A percentile compares a stretch with the other conserved stretches of the same genome.
Evolutionary conservation across 2,113 vertebrate genomes (phyloP).

Genomic region (Pseudois nayaur): DNA sequence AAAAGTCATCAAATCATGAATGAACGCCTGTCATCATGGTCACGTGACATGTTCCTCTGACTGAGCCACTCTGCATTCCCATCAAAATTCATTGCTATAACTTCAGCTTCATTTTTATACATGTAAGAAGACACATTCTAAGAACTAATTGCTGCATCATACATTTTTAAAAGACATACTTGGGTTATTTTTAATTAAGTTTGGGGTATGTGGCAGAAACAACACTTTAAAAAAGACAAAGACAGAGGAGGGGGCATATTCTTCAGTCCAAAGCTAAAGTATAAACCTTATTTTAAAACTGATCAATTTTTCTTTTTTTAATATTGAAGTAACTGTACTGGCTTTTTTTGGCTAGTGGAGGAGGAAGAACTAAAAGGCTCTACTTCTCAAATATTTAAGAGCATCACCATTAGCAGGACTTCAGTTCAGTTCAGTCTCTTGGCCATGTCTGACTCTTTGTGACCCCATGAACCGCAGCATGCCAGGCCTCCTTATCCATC

Average conservation of each 20-base stretch:
- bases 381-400: not conserved
- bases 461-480: not conserved
- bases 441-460: rapidly evolving
- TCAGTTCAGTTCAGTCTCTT: not conserved
- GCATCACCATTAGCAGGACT: not conserved
- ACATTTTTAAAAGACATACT: conserved; percentile 11
- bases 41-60: conserved; percentile 39
- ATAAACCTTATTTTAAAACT: conserved; percentile 3
- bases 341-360: not conserved
- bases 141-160: conserved; percentile 13
- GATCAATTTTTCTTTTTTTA: not conserved
- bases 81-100: not conserved
- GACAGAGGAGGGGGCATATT: not conserved
- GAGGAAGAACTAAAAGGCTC: not conserved
- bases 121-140: not conserved
- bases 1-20: conserved; percentile 65
- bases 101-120: conserved; percentile 16
- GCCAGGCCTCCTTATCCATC: not conserved
- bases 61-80: not conserved
- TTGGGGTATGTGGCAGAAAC: not conserved
- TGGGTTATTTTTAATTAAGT: conserved; percentile 43
- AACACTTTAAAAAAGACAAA: conserved; percentile 15
- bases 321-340: not conserved
- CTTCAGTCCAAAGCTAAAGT: not conserved
- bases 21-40: conserved; percentile 42